Base-by-base conservation (phyloP, 1,140 invertebrate genomes). In the Bombus cullumanus region DNA sequence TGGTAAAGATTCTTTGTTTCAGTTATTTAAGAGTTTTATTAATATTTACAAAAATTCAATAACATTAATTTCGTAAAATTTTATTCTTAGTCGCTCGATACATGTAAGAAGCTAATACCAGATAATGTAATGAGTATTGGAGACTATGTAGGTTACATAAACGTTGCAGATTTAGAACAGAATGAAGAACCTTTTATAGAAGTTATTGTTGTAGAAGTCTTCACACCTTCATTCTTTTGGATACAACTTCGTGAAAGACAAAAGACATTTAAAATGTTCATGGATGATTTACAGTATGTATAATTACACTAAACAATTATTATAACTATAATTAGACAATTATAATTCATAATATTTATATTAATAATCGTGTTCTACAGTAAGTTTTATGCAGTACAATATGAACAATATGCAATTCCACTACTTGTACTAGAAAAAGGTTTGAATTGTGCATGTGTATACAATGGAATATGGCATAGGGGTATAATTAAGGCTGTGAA, bases 171-270 rank as follows among this genome's bases (percentile, higher is more conserved):
- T 39, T 83, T 93, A 25, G 43, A 64, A 39, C 15, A 64, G 2
- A 64, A 79, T 9, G 37, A 66, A 5, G 53, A 89, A 18, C 78
- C 80, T 53, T 88, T 84, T 47, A 74, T 92, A 43, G 88, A 93
- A 73, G 76, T 91, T 57, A 62, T 88, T 43, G 57, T 94, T 74
- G 78, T 90, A 22, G 94, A 94, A 80, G 90, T 93, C 12, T 95
- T 94, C 71, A 91, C 92, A 66, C 94, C 94, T 8, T 92, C 92
- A 0, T 94, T 95, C 59, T 95, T 95, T 62, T 95, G 95, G 95
- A 86, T 95, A 72, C 89, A 91, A 13, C 85, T 93, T 22, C 43
- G 86, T 1, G 87, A 91, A 64, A 92, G 91, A 25, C 62, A 41
- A 43, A 79, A 47, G 6, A 74, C 41, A 37, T 91, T 94, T 43